Evolutionary conservation across 2,888 invertebrate genomes (phyloP), one percentile per base, ranked within the genome.

Genomic region (Scotopteryx bipunctaria): DNA sequence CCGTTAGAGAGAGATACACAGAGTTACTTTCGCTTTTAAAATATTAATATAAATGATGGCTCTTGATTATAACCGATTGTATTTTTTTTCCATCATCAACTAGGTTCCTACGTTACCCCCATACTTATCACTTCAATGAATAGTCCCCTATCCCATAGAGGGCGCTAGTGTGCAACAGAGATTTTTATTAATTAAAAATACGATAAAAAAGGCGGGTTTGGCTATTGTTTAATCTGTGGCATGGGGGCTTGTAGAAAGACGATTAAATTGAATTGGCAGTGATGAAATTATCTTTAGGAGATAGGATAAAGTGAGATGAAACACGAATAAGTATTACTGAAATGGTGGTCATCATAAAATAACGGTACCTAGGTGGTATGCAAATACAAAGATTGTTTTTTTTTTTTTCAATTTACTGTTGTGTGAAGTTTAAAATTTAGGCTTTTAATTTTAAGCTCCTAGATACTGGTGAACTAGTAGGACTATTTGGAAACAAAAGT

Each of bases 171-270:
- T 38, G 27, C 16, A 25, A 46, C 36, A 47, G 56, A 64, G 72
- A 73, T 72, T 73, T 73, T 73, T 73, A 71, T 71, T 73, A 68
- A 71, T 73, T 73, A 63, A 63, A 49, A 61, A 64, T 59, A 50
- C 62, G 62, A 55, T 63, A n/a, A 57, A 59, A 55, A 50, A 55
- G 32, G 42, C 49, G 36, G 29, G 27, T 11, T 6, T 11, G 9
- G 11, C 11, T 36, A 41, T 35, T 48, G 8, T 36, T 35, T 31
- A 19, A 16, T 25, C 42, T 21, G n/a, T 32, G 31, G 40, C 23
- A 59, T 59, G 50, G 17, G 61, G 61, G 61, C 57, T 35, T 57
- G 38, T 52, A 42, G 36, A 45, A 56, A 17, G 15, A 11, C 46
- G 35, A 61, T 58, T 49, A 42, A 50, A 47, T 52, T 51, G 50